phyloP scores from a whole-genome alignment of 2,797 vertebrate species.

The Ctenopoma multispine region DNA sequence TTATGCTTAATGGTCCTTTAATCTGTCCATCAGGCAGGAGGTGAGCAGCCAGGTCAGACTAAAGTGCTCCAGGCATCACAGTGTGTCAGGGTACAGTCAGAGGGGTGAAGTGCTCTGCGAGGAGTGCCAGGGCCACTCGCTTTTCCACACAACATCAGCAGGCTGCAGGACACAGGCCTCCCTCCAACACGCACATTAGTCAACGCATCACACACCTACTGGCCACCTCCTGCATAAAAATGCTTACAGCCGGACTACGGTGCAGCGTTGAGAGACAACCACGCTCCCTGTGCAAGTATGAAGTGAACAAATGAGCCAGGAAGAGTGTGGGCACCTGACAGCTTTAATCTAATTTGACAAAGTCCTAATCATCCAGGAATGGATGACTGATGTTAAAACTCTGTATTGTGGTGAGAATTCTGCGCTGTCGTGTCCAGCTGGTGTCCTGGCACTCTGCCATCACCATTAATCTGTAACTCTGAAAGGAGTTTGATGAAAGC shows the following conservation, averaged over 20 bases:
- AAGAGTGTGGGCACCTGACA: conserved; percentile 39
- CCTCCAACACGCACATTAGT: conserved; percentile 55
- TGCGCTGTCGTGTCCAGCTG: conserved; percentile 56
- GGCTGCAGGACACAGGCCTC: conserved; percentile 45
- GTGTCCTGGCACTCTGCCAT: conserved; percentile 51
- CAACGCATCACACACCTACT: conserved; percentile 47
- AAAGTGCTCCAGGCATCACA: conserved; percentile 81
- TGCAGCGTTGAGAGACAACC: conserved; percentile 1
- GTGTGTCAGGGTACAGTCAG: conserved; percentile 75
- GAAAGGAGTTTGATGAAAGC: conserved; percentile 28
- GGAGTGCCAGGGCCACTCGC: conserved; percentile 53
- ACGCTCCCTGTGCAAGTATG: conserved; percentile 13
- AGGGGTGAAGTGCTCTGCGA: conserved; percentile 66
- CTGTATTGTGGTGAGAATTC: conserved; percentile 31
- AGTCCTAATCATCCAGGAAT: conserved; percentile 30
- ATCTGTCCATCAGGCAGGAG: conserved; percentile 83
- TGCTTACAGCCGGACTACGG: conserved; percentile 32
- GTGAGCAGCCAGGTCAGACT: conserved; percentile 80
- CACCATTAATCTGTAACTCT: conserved; percentile 41
- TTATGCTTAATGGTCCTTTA: conserved; percentile 88
- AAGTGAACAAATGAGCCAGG: conserved; percentile 35
- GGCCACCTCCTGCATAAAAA: conserved; percentile 45
- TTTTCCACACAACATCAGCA: conserved; percentile 48
- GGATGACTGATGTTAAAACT: conserved; percentile 39
- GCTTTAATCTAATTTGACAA: conserved; percentile 50